Evolutionary conservation across 2,888 invertebrate genomes (phyloP), one percentile per base, ranked within the genome.

Genomic region (Gonocerus acuteangulatus): DNA sequence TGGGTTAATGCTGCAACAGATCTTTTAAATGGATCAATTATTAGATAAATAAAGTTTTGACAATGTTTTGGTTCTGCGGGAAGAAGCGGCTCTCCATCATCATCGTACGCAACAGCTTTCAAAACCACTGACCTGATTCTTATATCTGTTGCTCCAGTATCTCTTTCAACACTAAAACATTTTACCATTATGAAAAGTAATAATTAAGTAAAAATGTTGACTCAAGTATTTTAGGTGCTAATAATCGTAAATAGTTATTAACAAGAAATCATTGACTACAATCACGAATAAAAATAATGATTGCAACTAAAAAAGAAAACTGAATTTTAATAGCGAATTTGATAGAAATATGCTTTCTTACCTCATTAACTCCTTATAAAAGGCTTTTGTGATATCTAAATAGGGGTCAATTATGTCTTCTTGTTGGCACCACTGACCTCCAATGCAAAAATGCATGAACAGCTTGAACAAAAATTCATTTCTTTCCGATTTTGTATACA

Each of bases 341-440:
- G n/a, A n/a, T n/a, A n/a, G n/a, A n/a, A n/a, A n/a, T n/a, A n/a
- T n/a, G n/a, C n/a, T n/a, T n/a, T n/a, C n/a, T 59, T 65, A 76
- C 76, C 73, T 73, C 48, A 82, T 71, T 0, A 82, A 70, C 67
- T 81, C 79, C 68, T 80, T 82, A 69, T 82, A 82, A 4, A 81
- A 64, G 22, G 67, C 68, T 70, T 77, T 80, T 2, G 80, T 77
- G 11, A 74, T 68, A 27, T 76, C 73, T 11, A 81, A 68, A 67
- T 82, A 82, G 1, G 79, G 78, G 44, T 77, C 70, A 32, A 82
- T 66, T 9, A 68, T 71, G 65, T 81, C 79, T 67, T 82, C 82
- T 68, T 76, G 80, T 67, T 82, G 82, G 67, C 81, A 81, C 45
- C 79, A 71, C 27, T 72, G 70, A 1, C 82, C 82, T 3, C 82